Base-by-base conservation (phyloP, 1,140 invertebrate species). In the Diorhabda sublineata region DNA sequence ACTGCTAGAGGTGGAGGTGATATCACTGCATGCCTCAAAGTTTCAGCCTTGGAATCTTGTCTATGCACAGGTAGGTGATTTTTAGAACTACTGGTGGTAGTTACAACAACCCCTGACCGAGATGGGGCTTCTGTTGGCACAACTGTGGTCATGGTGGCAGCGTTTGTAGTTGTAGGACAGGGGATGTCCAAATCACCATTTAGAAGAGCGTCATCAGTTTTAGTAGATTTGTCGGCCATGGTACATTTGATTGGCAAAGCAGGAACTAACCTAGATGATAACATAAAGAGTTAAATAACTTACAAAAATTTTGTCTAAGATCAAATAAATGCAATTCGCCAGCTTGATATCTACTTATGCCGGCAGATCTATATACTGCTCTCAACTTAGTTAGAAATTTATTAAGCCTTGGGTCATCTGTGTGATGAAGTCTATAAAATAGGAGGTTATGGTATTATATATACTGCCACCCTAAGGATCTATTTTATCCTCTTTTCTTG, bases 151-250 rank as follows among this genome's bases (percentile, higher is more conserved):
- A 83, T 83, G 41, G 81, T 82, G 26, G 81, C 80, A 45, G 80
- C 81, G 69, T 82, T 83, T 5, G 80, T 82, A 45, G 81, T 83
- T 26, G 81, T 81, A n/a, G 80, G 81, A 71, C 76, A 79, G 52
- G 73, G 68, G 63, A 73, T 59, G 42, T 69, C 74, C 69, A 76
- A 59, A 61, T 75, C 79, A 43, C 79, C 79, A 61, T 78, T 78
- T 45, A 82, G 64, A 57, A 82, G 65, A 63, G 71, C 78, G 66
- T 83, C 82, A 67, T 85, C 84, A 69, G 84, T 85, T 78, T 84
- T 82, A 11, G 84, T 85, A 45, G 82, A 83, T 79, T 85, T 85
- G 71, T 84, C 84, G 58, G 84, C 83, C 76, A 82, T 84, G 68
- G 79, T 82, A 78, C 79, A 81, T 73, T 80, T 84, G 65, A 75